These are phyloP conservation scores for Ormyrus rosae DNA, from an alignment of 2,888 invertebrate genomes.

Conservation along the genomic window DNA sequence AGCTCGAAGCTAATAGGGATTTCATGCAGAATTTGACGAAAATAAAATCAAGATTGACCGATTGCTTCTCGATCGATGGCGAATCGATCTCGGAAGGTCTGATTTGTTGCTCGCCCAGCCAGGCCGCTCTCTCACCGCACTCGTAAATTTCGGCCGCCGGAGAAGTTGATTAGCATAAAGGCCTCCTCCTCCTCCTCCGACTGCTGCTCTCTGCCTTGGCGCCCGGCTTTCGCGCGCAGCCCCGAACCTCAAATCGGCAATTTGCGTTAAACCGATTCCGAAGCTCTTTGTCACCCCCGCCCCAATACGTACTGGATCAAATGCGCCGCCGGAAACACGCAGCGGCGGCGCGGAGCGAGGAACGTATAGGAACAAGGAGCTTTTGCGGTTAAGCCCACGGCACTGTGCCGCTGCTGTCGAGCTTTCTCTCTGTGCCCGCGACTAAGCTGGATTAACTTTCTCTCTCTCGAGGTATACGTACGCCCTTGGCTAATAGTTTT, in stretches of 20 bases:
- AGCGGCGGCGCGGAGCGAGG: too few relatives aligned
- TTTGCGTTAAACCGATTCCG: conserved; percentile 48
- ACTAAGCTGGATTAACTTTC: conserved; percentile 17
- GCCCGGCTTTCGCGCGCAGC: neutral
- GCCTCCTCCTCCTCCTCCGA: neutral
- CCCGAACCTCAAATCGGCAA: conserved; percentile 50
- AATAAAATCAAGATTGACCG: too few relatives aligned
- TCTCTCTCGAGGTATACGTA: conserved; percentile 4
- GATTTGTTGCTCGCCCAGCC: neutral
- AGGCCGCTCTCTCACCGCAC: neutral
- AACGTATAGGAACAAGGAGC: too few relatives aligned
- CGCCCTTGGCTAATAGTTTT: neutral
- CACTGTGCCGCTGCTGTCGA: neutral
- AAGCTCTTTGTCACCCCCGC: conserved; percentile 18
- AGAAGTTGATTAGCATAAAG: conserved; percentile 46
- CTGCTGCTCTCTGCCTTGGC: too few relatives aligned
- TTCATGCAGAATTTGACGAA: too few relatives aligned
- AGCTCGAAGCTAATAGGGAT: too few relatives aligned
- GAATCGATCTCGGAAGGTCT: too few relatives aligned
- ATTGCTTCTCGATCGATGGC: too few relatives aligned
- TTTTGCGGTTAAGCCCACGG: neutral
- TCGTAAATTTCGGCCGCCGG: neutral
- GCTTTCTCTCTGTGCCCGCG: too few relatives aligned
- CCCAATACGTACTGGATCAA: conserved; percentile 35
- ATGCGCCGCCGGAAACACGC: neutral